These are phyloP conservation scores for Bombus consobrinus DNA, from an alignment of 1,140 invertebrate species.

Conservation along the genomic window DNA sequence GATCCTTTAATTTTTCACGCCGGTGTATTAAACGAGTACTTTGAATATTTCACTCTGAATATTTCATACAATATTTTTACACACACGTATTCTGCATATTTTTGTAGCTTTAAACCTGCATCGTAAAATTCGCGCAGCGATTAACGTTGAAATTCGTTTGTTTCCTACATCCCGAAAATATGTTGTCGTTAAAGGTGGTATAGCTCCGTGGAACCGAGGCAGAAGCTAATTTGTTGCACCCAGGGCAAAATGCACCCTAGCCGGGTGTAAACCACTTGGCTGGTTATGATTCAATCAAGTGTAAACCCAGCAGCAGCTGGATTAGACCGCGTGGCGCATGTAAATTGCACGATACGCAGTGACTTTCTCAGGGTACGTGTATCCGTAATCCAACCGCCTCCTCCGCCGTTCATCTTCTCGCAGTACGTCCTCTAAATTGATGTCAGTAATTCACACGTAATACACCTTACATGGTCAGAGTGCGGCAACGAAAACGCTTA, in stretches of 20 bases:
- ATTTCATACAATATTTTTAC: no score
- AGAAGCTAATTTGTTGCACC: constrained; percentile 55
- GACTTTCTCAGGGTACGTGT: constrained; percentile 42
- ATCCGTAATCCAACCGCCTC: constrained; percentile 17
- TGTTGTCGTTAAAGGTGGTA: background rate
- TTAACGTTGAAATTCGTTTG: background rate
- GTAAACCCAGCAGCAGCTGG: constrained; percentile 46
- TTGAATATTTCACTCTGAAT: no score
- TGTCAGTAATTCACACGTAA: constrained; percentile 37
- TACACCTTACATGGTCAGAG: constrained; percentile 22
- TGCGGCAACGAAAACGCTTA: background rate
- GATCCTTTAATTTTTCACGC: no score
- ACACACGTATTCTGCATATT: no score
- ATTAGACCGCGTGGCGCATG: constrained; percentile 32
- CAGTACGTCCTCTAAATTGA: constrained; percentile 34
- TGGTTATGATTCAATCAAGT: constrained; percentile 63
- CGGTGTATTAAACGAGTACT: no score
- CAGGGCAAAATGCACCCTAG: constrained; percentile 17
- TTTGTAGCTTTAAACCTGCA: no score
- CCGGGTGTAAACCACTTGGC: constrained; percentile 32
- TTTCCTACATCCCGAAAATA: background rate
- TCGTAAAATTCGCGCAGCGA: background rate
- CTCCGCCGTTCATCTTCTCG: constrained; percentile 34
- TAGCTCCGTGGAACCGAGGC: background rate
- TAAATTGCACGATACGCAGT: constrained; percentile 57